phyloP scores from a whole-genome alignment of 2,888 invertebrate species.

The Leuctra nigra region DNA sequence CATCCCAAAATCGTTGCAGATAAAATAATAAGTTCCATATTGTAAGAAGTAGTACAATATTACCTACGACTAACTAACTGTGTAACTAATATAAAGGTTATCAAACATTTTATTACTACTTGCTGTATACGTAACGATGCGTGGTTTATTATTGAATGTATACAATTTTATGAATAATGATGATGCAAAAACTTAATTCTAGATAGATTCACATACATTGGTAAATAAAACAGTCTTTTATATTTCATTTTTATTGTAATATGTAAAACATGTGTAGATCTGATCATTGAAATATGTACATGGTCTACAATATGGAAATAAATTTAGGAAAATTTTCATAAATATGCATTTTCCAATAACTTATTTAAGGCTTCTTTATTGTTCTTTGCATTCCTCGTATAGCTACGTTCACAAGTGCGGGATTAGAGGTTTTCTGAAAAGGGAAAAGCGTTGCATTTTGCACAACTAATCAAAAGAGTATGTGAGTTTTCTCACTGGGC shows the following conservation, averaged over 20 bases:
- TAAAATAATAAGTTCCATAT: conserved; percentile 4
- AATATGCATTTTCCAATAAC: background rate
- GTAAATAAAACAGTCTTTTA: conserved; percentile 24
- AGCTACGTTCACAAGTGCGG: too few relatives aligned
- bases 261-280: conserved; percentile 19
- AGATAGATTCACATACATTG: conserved; percentile 12
- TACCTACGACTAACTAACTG: too few relatives aligned
- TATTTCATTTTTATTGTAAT: conserved; percentile 27
- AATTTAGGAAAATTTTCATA: conserved; percentile 11
- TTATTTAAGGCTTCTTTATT: background rate
- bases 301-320: conserved; percentile 15
- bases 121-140: conserved; percentile 8
- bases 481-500: too few relatives aligned
- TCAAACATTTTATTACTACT: conserved; percentile 5
- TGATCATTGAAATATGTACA: conserved; percentile 23
- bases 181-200: conserved; percentile 9
- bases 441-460: too few relatives aligned
- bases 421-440: too few relatives aligned
- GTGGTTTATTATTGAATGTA: conserved; percentile 12
- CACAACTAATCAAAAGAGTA: too few relatives aligned
- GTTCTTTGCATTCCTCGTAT: too few relatives aligned
- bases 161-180: background rate
- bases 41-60: too few relatives aligned
- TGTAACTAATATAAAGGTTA: conserved; percentile 13
- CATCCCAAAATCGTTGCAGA: background rate